Evolutionary conservation across 1,140 invertebrate genomes (phyloP), one percentile per base, ranked within the genome.

Genomic region (Pseudobourletiella spinata): DNA sequence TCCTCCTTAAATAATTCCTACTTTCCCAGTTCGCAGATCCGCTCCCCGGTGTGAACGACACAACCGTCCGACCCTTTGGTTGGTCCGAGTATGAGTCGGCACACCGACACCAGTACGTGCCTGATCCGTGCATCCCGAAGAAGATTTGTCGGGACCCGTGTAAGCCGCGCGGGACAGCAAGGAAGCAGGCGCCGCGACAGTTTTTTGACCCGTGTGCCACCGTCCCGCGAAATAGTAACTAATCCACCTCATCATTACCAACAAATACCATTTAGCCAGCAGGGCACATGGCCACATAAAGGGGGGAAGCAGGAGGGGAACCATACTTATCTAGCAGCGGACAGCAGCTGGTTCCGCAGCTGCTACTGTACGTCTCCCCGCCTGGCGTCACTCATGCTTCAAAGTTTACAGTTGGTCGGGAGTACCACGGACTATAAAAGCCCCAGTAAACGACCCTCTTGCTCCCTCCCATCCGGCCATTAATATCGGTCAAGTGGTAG

Each of bases 21-120:
- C 18, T n/a, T 30, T 56, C 39, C 1, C 28, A 69, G 67, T 69
- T 69, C 64, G 64, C 67, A 48, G 56, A 66, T 14, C 16, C 67
- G 20, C 56, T 69, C 11, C 67, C 67, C 18, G 67, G 67, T 16
- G 39, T 64, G 26, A 66, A 66, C 43, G 57, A 69, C 42, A 66
- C 35, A 20, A 39, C 28, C 22, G 59, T 46, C 22, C 52, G 43
- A 15, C 67, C 67, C 15, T 69, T 69, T 46, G 67, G 67, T 25
- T 69, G 67, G 67, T 57, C 58, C 20, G 67, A 69, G 44, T 69
- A 69, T 59, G 67, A 69, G 35, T 2, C 61, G 18, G 61, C 67
- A 20, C 66, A 55, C 52, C 61, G 67, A 26, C 67, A 43, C 35
- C 64, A 62, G 24, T 69, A 69, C 43, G 62, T 66, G 2, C 62